These are phyloP conservation scores for Steinernema feltiae DNA, from an alignment of 1,140 invertebrate species.

Conservation along the genomic window DNA sequence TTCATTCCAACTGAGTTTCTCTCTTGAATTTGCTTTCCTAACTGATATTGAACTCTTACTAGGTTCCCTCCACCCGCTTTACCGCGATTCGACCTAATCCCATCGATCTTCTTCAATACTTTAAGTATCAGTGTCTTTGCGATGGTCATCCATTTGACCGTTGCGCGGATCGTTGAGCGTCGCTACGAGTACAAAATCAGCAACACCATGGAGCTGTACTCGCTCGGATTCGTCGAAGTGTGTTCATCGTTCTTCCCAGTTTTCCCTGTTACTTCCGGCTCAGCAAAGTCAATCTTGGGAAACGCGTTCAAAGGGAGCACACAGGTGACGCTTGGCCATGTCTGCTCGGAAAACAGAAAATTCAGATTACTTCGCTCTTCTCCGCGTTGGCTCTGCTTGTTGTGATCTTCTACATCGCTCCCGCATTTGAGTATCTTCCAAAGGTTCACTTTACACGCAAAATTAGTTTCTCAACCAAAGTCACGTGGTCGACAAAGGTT, in stretches of 20 bases:
- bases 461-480: neutral
- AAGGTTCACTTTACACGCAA: conserved; percentile 35
- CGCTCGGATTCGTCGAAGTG: conserved; percentile 51
- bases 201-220: conserved; percentile 53
- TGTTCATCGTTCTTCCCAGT: conserved; percentile 55
- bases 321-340: no score
- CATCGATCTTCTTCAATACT: conserved; percentile 45
- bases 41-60: neutral
- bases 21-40: neutral
- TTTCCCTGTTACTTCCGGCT: conserved; percentile 56
- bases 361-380: conserved; percentile 49
- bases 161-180: conserved; percentile 55
- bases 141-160: conserved; percentile 54
- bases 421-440: conserved; percentile 51
- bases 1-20: conserved; percentile 54
- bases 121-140: conserved; percentile 47
- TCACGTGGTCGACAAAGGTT: neutral
- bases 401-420: conserved; percentile 53
- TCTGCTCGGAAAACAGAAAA: no score
- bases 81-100: conserved; percentile 51
- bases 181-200: conserved; percentile 52
- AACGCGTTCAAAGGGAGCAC: conserved; percentile 51
- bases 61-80: conserved; percentile 51
- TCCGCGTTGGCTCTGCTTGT: conserved; percentile 48
- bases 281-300: conserved; percentile 51